These are phyloP conservation scores for Nannoperca australis DNA, from an alignment of 2,797 vertebrate genomes.

Conservation along the genomic window DNA sequence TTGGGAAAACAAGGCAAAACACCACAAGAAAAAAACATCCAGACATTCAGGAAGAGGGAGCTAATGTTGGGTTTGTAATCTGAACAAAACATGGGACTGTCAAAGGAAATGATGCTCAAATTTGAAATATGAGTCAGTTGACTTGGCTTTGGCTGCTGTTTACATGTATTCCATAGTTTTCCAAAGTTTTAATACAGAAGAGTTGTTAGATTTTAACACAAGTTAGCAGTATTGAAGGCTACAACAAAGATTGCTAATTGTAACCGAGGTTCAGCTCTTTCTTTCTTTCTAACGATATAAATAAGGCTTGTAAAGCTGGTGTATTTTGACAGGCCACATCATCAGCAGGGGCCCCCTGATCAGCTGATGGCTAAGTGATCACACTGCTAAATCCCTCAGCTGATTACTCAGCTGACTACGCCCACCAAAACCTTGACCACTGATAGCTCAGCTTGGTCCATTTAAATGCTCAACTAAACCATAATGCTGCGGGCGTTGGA, in stretches of 20 bases:
- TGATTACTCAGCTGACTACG: constrained; percentile 23
- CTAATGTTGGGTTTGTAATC: not conserved
- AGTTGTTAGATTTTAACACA: not conserved
- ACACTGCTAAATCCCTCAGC: constrained; percentile 12
- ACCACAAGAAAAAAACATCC: not conserved
- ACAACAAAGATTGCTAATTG: not conserved
- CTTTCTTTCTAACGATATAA: constrained; percentile 1
- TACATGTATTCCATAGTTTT: not conserved
- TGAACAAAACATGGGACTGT: not conserved
- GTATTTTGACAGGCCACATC: constrained; percentile 9
- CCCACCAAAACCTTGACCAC: not conserved
- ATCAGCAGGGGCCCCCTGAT: not conserved
- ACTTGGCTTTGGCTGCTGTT: not conserved
- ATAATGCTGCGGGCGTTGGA: not conserved
- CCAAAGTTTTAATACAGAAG: not conserved
- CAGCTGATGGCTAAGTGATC: constrained; percentile 16
- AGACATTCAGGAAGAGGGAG: not conserved
- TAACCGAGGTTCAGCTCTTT: not conserved
- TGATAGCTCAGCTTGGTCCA: not conserved
- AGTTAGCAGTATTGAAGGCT: not conserved
- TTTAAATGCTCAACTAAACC: not conserved
- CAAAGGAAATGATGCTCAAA: constrained; percentile 9
- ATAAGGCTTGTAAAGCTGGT: not conserved
- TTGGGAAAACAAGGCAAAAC: not conserved
- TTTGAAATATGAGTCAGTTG: constrained; percentile 19